These are phyloP conservation scores for Bibio marci DNA, from an alignment of 2,888 invertebrate species.

Conservation along the genomic window DNA sequence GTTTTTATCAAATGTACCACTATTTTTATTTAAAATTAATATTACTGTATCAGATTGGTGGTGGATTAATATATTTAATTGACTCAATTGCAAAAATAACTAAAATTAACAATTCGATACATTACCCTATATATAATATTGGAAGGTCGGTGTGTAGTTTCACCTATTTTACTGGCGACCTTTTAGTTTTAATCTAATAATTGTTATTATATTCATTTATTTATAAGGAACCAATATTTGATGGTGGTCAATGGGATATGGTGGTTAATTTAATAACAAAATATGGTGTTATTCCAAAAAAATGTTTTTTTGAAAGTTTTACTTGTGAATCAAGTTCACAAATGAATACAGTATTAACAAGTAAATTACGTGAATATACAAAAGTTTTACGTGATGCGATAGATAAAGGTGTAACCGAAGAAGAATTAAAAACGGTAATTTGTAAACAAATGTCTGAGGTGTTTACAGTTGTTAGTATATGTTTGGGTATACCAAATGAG, in stretches of 20 bases:
- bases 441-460: constrained; percentile 55
- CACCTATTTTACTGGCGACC: no score
- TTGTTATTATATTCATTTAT: constrained; percentile 3
- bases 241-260: constrained; percentile 92
- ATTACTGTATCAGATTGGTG: no score
- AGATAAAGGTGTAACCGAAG: constrained; percentile 28
- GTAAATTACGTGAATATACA: constrained; percentile 72
- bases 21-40: no score
- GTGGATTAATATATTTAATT: no score
- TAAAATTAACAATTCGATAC: no score
- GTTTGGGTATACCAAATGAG: constrained; percentile 61
- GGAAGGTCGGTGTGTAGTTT: no score
- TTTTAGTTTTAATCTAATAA: no score
- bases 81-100: no score
- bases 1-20: no score
- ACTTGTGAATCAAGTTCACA: constrained; percentile 56
- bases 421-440: constrained; percentile 44
- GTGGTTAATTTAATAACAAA: constrained; percentile 71
- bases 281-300: constrained; percentile 78
- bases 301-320: constrained; percentile 69
- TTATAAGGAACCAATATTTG: constrained; percentile 55
- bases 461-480: constrained; percentile 67
- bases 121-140: no score
- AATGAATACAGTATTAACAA: constrained; percentile 63
- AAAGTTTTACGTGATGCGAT: constrained; percentile 52